Percentiles rank a stretch among this genome's conserved stretches.
Conservation (phyloP, 2,797 vertebrate genomes). For the Cirrhinus mrigala region DNA sequence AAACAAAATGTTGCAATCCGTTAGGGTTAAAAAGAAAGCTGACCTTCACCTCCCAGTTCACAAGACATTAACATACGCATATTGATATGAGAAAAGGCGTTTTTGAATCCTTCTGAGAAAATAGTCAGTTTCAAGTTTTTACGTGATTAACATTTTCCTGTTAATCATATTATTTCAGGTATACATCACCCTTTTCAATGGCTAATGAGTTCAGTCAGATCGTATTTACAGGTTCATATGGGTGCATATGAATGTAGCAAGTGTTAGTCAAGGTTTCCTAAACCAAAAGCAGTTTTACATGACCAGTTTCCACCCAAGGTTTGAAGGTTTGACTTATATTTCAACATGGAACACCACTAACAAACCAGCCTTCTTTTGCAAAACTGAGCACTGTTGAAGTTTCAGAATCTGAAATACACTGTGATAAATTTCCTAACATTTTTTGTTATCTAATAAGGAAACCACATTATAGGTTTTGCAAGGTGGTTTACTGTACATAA, state of each 20-base stretch:
- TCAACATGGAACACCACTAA: not conserved
- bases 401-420: not conserved
- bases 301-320: not conserved
- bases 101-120: not conserved
- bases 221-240: not conserved
- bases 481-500: not conserved
- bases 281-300: not conserved
- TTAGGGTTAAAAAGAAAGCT: not conserved
- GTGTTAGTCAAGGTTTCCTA: not conserved
- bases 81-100: not conserved
- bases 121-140: not conserved
- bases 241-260: not conserved
- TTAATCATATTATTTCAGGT: not conserved
- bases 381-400: not conserved
- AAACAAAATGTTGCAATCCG: not conserved
- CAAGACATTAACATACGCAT: not conserved
- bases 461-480: not conserved
- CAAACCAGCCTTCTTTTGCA: conserved; percentile 1
- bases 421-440: not conserved
- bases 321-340: not conserved
- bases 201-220: not conserved
- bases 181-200: not conserved
- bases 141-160: not conserved
- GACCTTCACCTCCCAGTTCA: not conserved
- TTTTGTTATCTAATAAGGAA: not conserved